Conservation (phyloP, 2,113 vertebrate species). For the Istiophorus platypterus region DNA sequence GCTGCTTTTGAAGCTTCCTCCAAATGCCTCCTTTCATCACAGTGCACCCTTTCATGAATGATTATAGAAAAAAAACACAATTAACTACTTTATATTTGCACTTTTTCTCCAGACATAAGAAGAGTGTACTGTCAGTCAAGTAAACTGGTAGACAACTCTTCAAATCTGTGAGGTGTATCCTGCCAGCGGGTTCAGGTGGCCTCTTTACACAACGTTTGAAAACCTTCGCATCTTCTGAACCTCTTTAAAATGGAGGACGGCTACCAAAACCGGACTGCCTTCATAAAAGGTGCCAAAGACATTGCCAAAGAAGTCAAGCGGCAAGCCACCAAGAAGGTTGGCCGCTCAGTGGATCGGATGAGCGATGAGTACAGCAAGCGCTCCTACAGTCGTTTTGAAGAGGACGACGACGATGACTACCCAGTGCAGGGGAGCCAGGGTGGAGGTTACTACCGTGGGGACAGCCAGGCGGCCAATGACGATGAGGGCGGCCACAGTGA, state of each 20-base stretch:
- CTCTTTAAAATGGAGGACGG: constrained; percentile 90
- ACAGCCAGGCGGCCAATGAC: constrained; percentile 88
- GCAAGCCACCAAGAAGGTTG: constrained; percentile 93
- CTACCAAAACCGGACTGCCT: constrained; percentile 91
- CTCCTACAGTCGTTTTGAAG: constrained; percentile 94
- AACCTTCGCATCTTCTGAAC: constrained; percentile 10
- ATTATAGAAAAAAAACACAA: neutral
- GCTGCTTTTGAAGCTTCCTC: neutral
- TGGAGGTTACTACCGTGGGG: constrained; percentile 87
- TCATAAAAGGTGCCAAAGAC: constrained; percentile 97
- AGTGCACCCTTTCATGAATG: no score
- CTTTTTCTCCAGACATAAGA: constrained; percentile 48
- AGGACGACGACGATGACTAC: constrained; percentile 94
- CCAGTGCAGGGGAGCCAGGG: constrained; percentile 85
- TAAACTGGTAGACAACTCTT: constrained; percentile 3
- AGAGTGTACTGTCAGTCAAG: constrained; percentile 12
- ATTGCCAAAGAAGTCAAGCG: constrained; percentile 97
- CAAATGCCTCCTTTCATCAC: neutral
- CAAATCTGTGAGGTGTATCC: constrained; percentile 30
- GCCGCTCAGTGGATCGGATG: constrained; percentile 90
- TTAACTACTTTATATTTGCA: constrained; percentile 12
- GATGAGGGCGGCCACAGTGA: constrained; percentile 93
- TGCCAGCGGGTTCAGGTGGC: constrained; percentile 14
- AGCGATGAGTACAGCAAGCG: constrained; percentile 94
- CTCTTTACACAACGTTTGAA: constrained; percentile 12